Base-by-base conservation (phyloP, 2,888 invertebrate species). In the Coenonympha glycerion region DNA sequence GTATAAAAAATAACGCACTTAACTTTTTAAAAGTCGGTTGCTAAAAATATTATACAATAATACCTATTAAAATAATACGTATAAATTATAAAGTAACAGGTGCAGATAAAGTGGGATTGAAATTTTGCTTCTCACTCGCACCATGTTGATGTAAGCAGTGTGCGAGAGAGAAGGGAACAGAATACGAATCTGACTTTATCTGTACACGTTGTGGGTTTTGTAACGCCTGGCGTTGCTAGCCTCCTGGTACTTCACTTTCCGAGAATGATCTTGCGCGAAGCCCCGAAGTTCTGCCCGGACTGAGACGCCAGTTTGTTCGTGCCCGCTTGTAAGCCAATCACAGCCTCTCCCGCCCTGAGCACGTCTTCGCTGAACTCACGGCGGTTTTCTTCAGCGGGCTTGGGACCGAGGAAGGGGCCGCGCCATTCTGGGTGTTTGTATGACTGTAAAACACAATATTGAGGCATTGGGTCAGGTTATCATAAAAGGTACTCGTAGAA, bases 241-340 rank as follows among this genome's bases (percentile, higher is more conserved):
- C n/a, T 30, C 45, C 26, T 66, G 49, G 64, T 64, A 64, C 59
- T 65, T 76, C 61, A 93, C 83, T 93, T 93, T 76, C 93, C 93
- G 53, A 94, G 89, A 61, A 94, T 91, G 65, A 94, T 94, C 77
- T 94, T 94, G 64, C 94, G 90, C 36, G 92, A 91, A 19, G 93
- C 93, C n/a, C 95, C 95, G 64, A 95, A 94, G 88, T 82, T 96
- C 75, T 94, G 94, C 5, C 96, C 96, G 1, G 94, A 92, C 71
- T 96, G 95, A 26, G 91, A 92, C 6, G 96, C 95, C 9, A 93
- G 91, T 65, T 93, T 93, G 82, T 96, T 96, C 60, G 91, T 91
- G 30, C 97, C 96, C 40, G 95, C 95, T 79, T 97, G 96, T 3
- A 96, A 89, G 15, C 95, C 94, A 63, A 96, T 96, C 30, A 96